A percentile compares a stretch with the other conserved stretches of the same genome.
phyloP scores from a whole-genome alignment of 2,888 invertebrate species.

The Zeuzera pyrina region DNA sequence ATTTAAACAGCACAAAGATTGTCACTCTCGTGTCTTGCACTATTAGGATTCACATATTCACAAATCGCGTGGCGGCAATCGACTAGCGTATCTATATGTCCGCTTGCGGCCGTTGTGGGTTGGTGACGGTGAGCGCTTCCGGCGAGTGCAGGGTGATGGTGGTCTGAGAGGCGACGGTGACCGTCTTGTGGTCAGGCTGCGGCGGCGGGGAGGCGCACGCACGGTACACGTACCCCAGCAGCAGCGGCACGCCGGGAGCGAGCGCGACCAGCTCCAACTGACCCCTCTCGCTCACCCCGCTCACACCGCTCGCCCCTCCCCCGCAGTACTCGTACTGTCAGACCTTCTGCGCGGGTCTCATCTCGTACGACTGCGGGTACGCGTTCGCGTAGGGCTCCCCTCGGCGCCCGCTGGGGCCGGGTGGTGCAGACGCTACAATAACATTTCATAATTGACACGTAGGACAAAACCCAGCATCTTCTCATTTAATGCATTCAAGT shows the following conservation, averaged over 20 bases:
- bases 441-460: too few relatives aligned
- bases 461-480: too few relatives aligned
- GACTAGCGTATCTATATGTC: too few relatives aligned
- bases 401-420: constrained; percentile 62
- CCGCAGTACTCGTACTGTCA: constrained; percentile 59
- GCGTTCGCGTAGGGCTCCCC: constrained; percentile 82
- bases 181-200: constrained; percentile 22
- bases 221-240: constrained; percentile 55
- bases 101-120: constrained; percentile 1
- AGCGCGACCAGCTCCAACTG: constrained; percentile 49
- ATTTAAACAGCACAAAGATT: too few relatives aligned
- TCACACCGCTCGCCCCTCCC: constrained; percentile 13
- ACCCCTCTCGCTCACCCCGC: constrained; percentile 3
- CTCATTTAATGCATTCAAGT: too few relatives aligned
- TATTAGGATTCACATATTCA: too few relatives aligned
- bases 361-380: constrained; percentile 81
- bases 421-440: constrained; percentile 39
- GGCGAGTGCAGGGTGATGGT: constrained; percentile 59
- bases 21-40: too few relatives aligned
- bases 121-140: constrained; percentile 34
- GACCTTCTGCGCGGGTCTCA: constrained; percentile 81
- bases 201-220: constrained; percentile 16
- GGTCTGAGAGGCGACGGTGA: constrained; percentile 54
- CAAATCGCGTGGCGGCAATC: too few relatives aligned
- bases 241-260: constrained; percentile 51